Evolutionary conservation across 2,113 vertebrate genomes (phyloP).

Genomic region (Poicephalus meyeri): DNA sequence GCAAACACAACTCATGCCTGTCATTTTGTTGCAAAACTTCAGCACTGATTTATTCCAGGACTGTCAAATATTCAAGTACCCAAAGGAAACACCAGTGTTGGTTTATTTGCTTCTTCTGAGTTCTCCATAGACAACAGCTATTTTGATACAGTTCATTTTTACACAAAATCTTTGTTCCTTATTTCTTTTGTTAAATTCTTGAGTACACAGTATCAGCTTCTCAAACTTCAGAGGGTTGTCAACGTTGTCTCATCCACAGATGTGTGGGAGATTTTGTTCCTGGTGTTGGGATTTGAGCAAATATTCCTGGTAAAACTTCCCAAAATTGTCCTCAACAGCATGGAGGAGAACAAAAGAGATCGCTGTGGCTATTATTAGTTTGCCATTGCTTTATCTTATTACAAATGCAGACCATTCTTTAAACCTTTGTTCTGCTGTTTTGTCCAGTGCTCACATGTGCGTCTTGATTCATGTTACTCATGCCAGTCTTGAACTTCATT

Average conservation of each 20-base stretch:
- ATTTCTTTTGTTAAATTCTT: background rate
- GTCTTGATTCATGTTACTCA: background rate
- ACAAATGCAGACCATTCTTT: background rate
- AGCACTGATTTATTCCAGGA: background rate
- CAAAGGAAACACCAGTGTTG: background rate
- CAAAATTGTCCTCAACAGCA: background rate
- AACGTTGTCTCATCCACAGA: background rate
- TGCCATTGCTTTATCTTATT: background rate
- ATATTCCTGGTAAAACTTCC: background rate
- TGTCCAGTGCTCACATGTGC: background rate
- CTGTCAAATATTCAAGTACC: background rate
- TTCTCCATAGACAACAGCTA: background rate
- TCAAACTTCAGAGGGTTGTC: background rate
- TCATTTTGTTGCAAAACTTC: background rate
- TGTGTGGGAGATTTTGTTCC: background rate
- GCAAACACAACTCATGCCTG: background rate
- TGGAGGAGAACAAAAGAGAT: background rate
- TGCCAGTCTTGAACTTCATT: background rate
- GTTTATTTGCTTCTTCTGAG: background rate
- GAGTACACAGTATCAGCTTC: background rate
- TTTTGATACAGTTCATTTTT: background rate
- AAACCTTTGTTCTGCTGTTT: background rate
- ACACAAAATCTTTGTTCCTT: background rate
- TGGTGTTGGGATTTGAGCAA: background rate
- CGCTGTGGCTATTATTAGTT: background rate